phyloP scores from a whole-genome alignment of 2,888 invertebrate species.

The Oligia strigilis region DNA sequence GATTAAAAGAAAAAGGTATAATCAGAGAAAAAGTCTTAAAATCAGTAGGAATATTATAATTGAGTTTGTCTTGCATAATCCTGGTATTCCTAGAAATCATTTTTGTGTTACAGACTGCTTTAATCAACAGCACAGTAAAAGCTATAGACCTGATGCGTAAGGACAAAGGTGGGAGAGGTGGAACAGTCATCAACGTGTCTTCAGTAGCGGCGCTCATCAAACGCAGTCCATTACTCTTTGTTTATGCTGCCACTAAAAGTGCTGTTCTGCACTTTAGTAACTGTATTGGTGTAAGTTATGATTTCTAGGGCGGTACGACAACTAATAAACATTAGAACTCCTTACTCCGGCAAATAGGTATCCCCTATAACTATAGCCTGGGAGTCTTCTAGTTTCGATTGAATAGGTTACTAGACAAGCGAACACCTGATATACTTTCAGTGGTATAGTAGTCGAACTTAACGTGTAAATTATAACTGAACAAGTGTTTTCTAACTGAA shows the following conservation, averaged over 20 bases:
- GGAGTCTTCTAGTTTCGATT: too few relatives aligned
- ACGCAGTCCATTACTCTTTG: conserved; percentile 51
- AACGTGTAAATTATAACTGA: too few relatives aligned
- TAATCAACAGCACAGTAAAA: conserved; percentile 63
- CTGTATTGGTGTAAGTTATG: conserved; percentile 67
- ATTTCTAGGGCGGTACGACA: too few relatives aligned
- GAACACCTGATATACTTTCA: too few relatives aligned
- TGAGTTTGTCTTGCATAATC: not conserved
- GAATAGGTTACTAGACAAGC: too few relatives aligned
- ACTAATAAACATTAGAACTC: too few relatives aligned
- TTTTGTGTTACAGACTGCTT: conserved; percentile 63
- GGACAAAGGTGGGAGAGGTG: conserved; percentile 71
- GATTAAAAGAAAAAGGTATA: not conserved
- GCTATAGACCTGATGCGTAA: conserved; percentile 49
- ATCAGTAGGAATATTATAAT: too few relatives aligned
- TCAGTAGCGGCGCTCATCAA: conserved; percentile 67
- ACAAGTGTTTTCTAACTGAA: too few relatives aligned
- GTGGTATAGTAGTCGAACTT: too few relatives aligned
- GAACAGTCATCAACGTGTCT: conserved; percentile 72
- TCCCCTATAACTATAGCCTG: too few relatives aligned
- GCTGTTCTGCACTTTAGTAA: conserved; percentile 72
- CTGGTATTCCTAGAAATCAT: not conserved
- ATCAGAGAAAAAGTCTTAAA: too few relatives aligned
- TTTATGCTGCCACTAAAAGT: conserved; percentile 71
- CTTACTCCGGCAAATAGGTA: too few relatives aligned